Conservation (phyloP, 2,888 invertebrate genomes). For the Petrolisthes manimaculis region DNA sequence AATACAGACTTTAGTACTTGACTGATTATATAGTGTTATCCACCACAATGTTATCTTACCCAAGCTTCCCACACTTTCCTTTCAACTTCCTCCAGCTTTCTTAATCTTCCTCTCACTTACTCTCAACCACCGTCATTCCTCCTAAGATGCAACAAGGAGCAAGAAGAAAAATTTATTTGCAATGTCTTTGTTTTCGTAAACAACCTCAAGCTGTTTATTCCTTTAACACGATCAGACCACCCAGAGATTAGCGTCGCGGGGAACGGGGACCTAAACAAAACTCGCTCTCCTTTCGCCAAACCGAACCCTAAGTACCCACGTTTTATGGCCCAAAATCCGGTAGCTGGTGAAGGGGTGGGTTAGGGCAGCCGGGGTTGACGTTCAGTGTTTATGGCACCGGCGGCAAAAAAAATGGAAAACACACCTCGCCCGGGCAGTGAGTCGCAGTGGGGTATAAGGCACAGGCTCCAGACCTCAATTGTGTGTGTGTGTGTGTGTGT, state of each 20-base stretch:
- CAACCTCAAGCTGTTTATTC: slow-evolving; percentile 60
- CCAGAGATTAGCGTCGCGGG: slow-evolving; percentile 42
- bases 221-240: slow-evolving; percentile 59
- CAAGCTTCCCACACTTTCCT: not conserved
- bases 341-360: not conserved
- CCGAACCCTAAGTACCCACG: not conserved
- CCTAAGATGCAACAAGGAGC: slow-evolving; percentile 7
- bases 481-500: slow-evolving; percentile 8
- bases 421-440: slow-evolving; percentile 20
- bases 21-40: no score
- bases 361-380: slow-evolving; percentile 22
- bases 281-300: not conserved
- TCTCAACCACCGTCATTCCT: slow-evolving; percentile 1
- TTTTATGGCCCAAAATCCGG: not conserved
- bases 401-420: slow-evolving; percentile 29
- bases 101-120: not conserved
- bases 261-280: not conserved
- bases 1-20: no score
- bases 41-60: no score
- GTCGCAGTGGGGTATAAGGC: not conserved
- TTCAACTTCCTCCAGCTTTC: not conserved
- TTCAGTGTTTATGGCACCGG: slow-evolving; percentile 52
- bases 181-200: slow-evolving; percentile 62
- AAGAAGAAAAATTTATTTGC: slow-evolving; percentile 48
- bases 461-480: not conserved